Conservation (phyloP, 2,113 vertebrate genomes). For the Pachyramphus minor region DNA sequence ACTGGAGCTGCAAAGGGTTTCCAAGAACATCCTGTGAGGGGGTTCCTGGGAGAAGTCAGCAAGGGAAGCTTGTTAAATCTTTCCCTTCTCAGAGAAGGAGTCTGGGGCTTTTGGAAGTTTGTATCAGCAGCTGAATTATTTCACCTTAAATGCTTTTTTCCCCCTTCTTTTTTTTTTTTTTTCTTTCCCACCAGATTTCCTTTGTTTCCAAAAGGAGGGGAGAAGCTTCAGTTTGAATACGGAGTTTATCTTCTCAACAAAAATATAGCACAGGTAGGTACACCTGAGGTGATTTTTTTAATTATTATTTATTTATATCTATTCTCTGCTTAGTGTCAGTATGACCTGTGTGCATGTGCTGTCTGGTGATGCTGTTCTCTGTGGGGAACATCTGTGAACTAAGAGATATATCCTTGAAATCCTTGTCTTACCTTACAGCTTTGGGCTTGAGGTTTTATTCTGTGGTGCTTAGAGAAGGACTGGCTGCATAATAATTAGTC, state of each 20-base stretch:
- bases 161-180: not conserved
- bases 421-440: not conserved
- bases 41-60: not conserved
- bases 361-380: not conserved
- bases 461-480: not conserved
- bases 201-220: slow-evolving; percentile 90
- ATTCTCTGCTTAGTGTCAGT: not conserved
- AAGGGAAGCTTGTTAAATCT: not conserved
- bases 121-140: not conserved
- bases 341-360: not conserved
- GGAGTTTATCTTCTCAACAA: slow-evolving; percentile 99
- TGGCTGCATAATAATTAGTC: not conserved
- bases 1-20: not conserved
- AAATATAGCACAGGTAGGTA: slow-evolving; percentile 95
- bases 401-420: not conserved
- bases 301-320: not conserved
- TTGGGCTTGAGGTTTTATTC: not conserved
- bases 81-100: not conserved
- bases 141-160: not conserved
- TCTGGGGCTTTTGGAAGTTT: not conserved
- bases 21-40: not conserved
- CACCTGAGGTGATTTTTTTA: not conserved
- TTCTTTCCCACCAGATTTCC: slow-evolving; percentile 82
- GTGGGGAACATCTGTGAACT: not conserved
- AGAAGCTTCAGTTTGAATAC: slow-evolving; percentile 97